Base-by-base conservation (phyloP, 2,888 invertebrate species). In the Drosophila kanekoi region DNA sequence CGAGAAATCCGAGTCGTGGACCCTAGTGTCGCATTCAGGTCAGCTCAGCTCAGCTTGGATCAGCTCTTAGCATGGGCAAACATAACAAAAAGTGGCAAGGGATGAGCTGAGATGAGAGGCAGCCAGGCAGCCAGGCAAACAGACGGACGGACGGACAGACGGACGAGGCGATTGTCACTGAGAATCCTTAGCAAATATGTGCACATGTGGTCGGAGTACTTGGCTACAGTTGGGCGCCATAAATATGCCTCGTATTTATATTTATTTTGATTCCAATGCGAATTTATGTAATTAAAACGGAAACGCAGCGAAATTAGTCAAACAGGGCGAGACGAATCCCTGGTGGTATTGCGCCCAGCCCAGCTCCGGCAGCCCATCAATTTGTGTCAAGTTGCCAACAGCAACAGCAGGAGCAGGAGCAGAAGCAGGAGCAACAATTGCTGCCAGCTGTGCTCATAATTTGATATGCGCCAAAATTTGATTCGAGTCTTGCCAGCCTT, bases 361-460 rank as follows among this genome's bases (percentile, higher is more conserved):
- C 18, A 18, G 18, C 59, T 56, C 65, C 63, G 66, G 52, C 74
- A 68, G 77, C 65, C 58, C 71, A 71, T 65, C 63, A 56, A 76
- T 87, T 77, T 84, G 74, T 74, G 79, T 84, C 81, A 86, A 77
- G 65, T 77, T 79, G 72, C 63, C 62, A 75, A 54, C n/a, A 5
- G 23, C 23, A 23, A 5, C 66, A 58, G 53, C 63, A 73, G n/a
- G n/a, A n/a, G n/a, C n/a, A n/a, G n/a, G n/a, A 6, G n/a, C 52
- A 57, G 11, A 49, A 60, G 11, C 64, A 59, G 2, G 41, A 61
- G 59, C 64, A 65, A 64, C 81, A 86, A 87, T 87, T 83, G 85
- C 79, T 74, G 87, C 85, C 82, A 83, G 87, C 87, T 83, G 83
- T 77, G 87, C 68, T 85, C 87, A 83, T 83, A 83, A 83, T 87